Conservation (phyloP, 2,888 invertebrate species). For the Scaptomyza flava region DNA sequence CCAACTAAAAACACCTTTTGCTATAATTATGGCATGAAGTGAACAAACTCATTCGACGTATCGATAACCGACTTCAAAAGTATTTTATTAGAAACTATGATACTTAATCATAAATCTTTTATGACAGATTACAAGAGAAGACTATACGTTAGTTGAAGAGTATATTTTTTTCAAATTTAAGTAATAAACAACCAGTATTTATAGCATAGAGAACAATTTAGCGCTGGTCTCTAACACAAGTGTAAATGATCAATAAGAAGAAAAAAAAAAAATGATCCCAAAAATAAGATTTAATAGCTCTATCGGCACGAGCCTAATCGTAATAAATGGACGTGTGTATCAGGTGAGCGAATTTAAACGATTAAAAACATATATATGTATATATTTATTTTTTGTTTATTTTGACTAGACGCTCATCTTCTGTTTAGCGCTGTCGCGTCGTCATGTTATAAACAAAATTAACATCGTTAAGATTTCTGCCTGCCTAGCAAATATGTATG, state of each 20-base stretch:
- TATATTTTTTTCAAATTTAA: neutral
- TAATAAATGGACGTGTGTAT: constrained; percentile 21
- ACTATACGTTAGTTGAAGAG: neutral
- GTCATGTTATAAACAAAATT: constrained; percentile 63
- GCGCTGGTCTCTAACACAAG: constrained; percentile 9
- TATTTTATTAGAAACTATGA: neutral
- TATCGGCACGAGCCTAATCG: constrained; percentile 13
- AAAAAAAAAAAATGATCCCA: neutral
- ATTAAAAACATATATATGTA: constrained; percentile 23
- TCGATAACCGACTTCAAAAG: neutral
- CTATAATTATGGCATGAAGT: neutral
- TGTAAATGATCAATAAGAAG: neutral
- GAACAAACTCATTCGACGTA: neutral
- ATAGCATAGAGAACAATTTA: neutral
- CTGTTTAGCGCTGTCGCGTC: constrained; percentile 70
- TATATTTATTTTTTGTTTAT: constrained; percentile 68
- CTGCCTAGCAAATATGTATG: constrained; percentile 25
- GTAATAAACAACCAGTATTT: neutral
- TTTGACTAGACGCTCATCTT: constrained; percentile 39
- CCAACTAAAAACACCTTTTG: neutral
- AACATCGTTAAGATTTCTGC: constrained; percentile 21
- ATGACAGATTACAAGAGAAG: neutral
- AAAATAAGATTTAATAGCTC: constrained; percentile 13
- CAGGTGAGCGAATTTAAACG: constrained; percentile 54
- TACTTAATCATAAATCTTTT: neutral